Percentiles rank a stretch among this genome's conserved stretches.
Evolutionary conservation across 1,140 invertebrate species (phyloP).

Genomic region (Branchinecta lindahli): DNA sequence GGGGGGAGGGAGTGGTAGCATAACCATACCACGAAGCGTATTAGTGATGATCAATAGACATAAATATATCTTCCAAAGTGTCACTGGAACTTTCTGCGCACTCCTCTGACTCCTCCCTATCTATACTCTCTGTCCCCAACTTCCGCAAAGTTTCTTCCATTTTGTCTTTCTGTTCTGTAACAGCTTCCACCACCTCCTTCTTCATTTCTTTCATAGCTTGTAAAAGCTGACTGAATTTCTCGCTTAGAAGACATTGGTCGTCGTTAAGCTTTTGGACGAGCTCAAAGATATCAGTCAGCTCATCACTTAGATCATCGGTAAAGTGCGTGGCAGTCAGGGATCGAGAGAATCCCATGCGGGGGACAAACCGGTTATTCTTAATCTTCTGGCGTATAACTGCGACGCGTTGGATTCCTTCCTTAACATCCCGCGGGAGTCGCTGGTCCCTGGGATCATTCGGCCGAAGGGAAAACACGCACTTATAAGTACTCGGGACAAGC

Average conservation of each 20-base stretch:
- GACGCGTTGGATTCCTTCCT: conserved; percentile 31
- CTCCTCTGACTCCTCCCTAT: no score
- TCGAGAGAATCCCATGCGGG: neutral
- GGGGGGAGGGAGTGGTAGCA: no score
- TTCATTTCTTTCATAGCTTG: no score
- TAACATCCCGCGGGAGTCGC: conserved; percentile 52
- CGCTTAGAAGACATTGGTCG: neutral
- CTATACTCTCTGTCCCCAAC: no score
- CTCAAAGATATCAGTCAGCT: neutral
- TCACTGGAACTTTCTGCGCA: no score
- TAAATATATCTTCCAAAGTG: no score
- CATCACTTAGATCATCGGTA: neutral
- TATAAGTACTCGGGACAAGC: conserved; percentile 48
- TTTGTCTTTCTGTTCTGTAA: no score
- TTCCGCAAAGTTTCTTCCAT: no score
- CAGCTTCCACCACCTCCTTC: no score
- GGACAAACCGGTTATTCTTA: neutral
- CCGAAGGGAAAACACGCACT: conserved; percentile 48
- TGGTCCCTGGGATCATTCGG: conserved; percentile 64
- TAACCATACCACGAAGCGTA: no score
- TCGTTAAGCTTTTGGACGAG: neutral
- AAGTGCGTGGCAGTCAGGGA: neutral
- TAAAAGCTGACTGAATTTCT: neutral
- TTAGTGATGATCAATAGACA: no score
- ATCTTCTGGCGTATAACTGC: neutral